These are phyloP conservation scores for Pissodes strobi DNA, from an alignment of 1,140 invertebrate species.

Conservation along the genomic window DNA sequence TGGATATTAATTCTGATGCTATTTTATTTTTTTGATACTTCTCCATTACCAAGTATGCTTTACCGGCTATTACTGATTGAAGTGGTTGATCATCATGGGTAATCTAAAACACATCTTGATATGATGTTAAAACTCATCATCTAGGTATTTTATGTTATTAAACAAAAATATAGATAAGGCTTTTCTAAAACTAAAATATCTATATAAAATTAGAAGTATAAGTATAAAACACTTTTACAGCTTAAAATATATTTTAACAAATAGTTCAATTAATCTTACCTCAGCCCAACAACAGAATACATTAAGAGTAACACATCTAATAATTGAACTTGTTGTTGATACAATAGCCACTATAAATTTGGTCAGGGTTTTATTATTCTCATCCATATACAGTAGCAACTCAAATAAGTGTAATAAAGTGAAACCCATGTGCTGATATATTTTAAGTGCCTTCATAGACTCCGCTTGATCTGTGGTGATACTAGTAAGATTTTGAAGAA, in stretches of 20 bases:
- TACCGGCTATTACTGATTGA: slow-evolving; percentile 43
- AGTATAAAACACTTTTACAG: too few relatives aligned
- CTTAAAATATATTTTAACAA: not conserved
- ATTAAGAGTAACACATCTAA: slow-evolving; percentile 47
- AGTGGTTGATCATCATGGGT: slow-evolving; percentile 40
- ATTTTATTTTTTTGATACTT: slow-evolving; percentile 46
- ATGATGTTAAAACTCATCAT: too few relatives aligned
- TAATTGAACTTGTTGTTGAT: slow-evolving; percentile 31
- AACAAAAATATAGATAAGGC: slow-evolving; percentile 9
- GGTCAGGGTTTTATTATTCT: slow-evolving; percentile 28
- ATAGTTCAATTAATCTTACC: too few relatives aligned
- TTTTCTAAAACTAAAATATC: not conserved
- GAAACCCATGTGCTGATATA: slow-evolving; percentile 47
- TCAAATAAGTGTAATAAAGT: slow-evolving; percentile 44
- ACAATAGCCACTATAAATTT: slow-evolving; percentile 42
- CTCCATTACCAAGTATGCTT: slow-evolving; percentile 45
- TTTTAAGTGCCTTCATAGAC: slow-evolving; percentile 31
- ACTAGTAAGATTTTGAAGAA: slow-evolving; percentile 40
- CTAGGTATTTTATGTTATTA: too few relatives aligned
- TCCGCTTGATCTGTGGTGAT: slow-evolving; percentile 37
- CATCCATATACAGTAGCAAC: slow-evolving; percentile 41
- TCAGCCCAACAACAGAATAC: slow-evolving; percentile 51
- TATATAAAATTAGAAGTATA: slow-evolving; percentile 3
- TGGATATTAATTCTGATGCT: slow-evolving; percentile 44
- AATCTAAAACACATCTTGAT: too few relatives aligned